A percentile compares a stretch with the other conserved stretches of the same genome.
These are phyloP conservation scores for Otis tarda DNA, from an alignment of 2,113 vertebrate species.

Conservation along the genomic window DNA sequence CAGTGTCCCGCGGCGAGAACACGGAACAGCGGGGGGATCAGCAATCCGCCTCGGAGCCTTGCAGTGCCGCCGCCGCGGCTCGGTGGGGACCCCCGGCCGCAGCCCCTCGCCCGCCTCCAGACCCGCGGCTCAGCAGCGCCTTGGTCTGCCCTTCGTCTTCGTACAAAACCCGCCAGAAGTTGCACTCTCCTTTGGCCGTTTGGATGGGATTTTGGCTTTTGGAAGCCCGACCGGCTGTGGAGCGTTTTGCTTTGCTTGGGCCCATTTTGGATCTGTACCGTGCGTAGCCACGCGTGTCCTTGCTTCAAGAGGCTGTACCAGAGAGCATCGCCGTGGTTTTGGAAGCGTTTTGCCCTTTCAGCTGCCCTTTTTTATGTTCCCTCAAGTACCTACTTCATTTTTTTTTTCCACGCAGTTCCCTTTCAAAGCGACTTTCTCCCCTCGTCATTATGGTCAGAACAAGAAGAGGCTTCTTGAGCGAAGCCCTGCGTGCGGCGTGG, in stretches of 20 bases:
- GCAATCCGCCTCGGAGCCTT: neutral
- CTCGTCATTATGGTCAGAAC: neutral
- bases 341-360: neutral
- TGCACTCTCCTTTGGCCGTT: neutral
- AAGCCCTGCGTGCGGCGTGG: neutral
- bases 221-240: neutral
- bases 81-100: neutral
- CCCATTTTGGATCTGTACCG: neutral
- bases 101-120: rapidly evolving
- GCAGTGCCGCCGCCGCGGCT: neutral
- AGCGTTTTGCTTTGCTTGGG: neutral
- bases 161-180: neutral
- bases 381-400: neutral
- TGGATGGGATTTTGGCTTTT: neutral
- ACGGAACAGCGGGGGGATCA: neutral
- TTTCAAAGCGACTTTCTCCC: neutral
- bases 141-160: rapidly evolving
- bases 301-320: neutral
- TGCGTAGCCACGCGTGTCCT: neutral
- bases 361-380: neutral
- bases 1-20: neutral
- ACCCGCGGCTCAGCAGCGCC: neutral
- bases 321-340: neutral
- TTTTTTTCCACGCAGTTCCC: neutral
- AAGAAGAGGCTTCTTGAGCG: neutral